phyloP scores from a whole-genome alignment of 2,113 vertebrate species.

The Xenopus borealis region DNA sequence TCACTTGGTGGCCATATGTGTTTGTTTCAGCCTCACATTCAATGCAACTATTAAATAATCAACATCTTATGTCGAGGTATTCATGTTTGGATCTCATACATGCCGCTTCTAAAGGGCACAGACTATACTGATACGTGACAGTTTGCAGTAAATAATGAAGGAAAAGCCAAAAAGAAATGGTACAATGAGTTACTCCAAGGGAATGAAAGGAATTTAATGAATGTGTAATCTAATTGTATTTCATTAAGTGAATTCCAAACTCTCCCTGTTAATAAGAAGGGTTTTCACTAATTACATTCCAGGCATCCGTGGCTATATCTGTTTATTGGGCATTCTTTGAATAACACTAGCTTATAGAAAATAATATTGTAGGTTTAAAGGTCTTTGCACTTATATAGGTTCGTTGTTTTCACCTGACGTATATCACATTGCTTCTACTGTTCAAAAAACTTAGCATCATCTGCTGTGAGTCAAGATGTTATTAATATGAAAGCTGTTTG shows the following conservation, averaged over 20 bases:
- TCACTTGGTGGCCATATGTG: too few relatives aligned
- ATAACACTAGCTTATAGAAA: too few relatives aligned
- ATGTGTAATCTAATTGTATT: conserved; percentile 51
- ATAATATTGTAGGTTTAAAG: too few relatives aligned
- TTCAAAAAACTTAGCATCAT: too few relatives aligned
- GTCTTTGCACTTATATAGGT: too few relatives aligned
- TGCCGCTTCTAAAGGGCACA: conserved; percentile 38
- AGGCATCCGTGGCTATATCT: conserved; percentile 51
- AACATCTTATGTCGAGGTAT: too few relatives aligned
- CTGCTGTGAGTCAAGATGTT: too few relatives aligned
- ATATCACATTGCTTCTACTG: too few relatives aligned
- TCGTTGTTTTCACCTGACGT: too few relatives aligned
- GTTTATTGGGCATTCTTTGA: conserved; percentile 7
- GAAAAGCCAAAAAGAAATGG: conserved; percentile 52
- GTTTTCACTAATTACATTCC: conserved; percentile 66
- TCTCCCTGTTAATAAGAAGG: conserved; percentile 55
- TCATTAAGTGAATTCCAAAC: conserved; percentile 59
- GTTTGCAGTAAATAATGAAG: conserved; percentile 44
- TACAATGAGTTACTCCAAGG: conserved; percentile 51
- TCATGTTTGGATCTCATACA: conserved; percentile 54
- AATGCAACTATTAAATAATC: too few relatives aligned
- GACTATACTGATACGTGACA: conserved; percentile 50
- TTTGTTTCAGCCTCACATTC: too few relatives aligned
- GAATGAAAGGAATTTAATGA: conserved; percentile 61
- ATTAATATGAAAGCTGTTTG: too few relatives aligned